Percentiles rank a stretch among this genome's conserved stretches.
Conservation (phyloP, 2,797 vertebrate species). For the Periophthalmus magnuspinnatus region DNA sequence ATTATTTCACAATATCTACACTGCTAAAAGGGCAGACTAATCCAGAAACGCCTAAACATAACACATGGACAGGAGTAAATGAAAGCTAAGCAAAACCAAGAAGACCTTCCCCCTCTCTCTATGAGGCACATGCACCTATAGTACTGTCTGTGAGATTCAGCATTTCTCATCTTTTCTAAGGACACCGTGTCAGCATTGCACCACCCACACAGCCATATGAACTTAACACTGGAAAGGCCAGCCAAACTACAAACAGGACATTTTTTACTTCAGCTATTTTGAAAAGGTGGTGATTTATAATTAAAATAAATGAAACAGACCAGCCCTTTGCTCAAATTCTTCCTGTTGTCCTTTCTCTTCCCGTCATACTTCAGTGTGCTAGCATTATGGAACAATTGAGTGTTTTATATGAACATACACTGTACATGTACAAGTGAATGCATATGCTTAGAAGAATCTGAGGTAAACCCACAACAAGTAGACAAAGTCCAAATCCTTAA, state of each 20-base stretch:
- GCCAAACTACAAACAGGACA: conserved; percentile 15
- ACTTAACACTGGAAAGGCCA: conserved; percentile 31
- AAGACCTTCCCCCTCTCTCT: conserved; percentile 26
- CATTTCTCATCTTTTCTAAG: conserved; percentile 20
- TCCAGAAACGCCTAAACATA: conserved; percentile 42
- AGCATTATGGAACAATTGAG: conserved; percentile 22
- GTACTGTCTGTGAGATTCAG: conserved; percentile 9
- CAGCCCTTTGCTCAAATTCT: conserved; percentile 24
- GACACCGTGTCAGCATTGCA: conserved; percentile 58
- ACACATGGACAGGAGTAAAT: conserved; percentile 34
- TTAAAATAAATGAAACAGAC: conserved; percentile 17
- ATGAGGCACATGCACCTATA: conserved; percentile 9
- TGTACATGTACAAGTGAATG: conserved; percentile 42
- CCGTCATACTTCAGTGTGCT: conserved; percentile 31
- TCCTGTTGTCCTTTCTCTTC: conserved; percentile 20
- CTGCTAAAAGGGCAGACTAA: conserved; percentile 54
- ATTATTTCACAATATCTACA: conserved; percentile 76
- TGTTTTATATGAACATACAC: conserved; percentile 32
- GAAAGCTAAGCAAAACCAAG: conserved; percentile 47
- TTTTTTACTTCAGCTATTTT: neutral
- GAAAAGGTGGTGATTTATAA: conserved; percentile 1
- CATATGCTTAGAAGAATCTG: conserved; percentile 60
- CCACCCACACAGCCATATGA: conserved; percentile 48
- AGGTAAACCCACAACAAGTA: conserved; percentile 63
- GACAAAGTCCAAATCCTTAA: conserved; percentile 24